phyloP scores from a whole-genome alignment of 2,797 vertebrate genomes.

The Xenopus petersii region DNA sequence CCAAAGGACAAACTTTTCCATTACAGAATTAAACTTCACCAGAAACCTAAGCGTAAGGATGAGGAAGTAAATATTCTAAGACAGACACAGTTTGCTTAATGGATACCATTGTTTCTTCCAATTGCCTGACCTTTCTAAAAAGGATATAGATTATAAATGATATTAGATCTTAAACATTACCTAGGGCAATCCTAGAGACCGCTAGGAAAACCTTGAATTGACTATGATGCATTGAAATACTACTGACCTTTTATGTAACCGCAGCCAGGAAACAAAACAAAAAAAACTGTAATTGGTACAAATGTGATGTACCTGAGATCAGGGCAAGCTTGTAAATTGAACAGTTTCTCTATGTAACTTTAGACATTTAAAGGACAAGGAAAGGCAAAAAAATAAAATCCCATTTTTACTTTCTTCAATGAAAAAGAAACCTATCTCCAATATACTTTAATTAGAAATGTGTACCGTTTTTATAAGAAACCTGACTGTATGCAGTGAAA shows the following conservation, averaged over 20 bases:
- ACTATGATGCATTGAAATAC: conserved; percentile 32
- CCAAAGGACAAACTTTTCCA: conserved; percentile 62
- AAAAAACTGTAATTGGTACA: conserved; percentile 42
- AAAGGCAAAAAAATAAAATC: too few species aligned
- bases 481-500: too few species aligned
- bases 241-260: conserved; percentile 44
- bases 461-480: too few species aligned
- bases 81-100: conserved; percentile 20
- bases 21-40: conserved; percentile 52
- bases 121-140: conserved; percentile 41
- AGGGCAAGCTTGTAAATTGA: not conserved
- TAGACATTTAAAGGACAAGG: not conserved
- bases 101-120: conserved; percentile 25
- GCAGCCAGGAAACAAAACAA: conserved; percentile 19
- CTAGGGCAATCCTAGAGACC: conserved; percentile 38
- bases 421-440: too few species aligned
- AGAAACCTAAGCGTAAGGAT: conserved; percentile 24
- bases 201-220: conserved; percentile 20
- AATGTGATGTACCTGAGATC: conserved; percentile 19
- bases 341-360: too few species aligned
- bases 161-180: conserved; percentile 47
- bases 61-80: conserved; percentile 30
- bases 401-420: too few species aligned
- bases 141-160: conserved; percentile 30
- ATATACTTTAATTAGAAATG: too few species aligned